phyloP scores from a whole-genome alignment of 2,113 vertebrate genomes.

The Sclerurus mexicanus region DNA sequence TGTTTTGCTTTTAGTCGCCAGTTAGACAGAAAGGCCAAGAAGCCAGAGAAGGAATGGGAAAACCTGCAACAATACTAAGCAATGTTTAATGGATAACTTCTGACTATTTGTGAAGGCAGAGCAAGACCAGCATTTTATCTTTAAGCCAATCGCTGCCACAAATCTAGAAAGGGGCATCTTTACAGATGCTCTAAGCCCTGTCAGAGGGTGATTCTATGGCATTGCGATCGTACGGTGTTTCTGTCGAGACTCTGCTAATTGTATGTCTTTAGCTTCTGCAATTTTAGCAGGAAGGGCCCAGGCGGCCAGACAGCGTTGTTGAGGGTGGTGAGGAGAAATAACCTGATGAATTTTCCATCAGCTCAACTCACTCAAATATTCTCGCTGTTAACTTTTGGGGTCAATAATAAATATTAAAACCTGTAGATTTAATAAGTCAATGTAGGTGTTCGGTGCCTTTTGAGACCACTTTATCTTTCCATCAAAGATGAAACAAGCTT shows the following conservation, averaged over 20 bases:
- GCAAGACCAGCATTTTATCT: not conserved
- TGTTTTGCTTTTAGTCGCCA: not conserved
- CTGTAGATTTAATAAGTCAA: constrained; percentile 55
- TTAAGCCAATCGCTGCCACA: not conserved
- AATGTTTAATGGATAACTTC: not conserved
- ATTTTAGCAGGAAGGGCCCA: constrained; percentile 14
- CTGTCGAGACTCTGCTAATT: not conserved
- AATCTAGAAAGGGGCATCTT: not conserved
- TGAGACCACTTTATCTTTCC: constrained; percentile 58
- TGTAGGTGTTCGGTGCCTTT: constrained; percentile 59
- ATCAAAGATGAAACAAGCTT: constrained; percentile 39
- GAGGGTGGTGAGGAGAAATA: constrained; percentile 1
- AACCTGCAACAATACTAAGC: not conserved
- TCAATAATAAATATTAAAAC: constrained; percentile 64
- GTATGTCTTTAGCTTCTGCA: not conserved
- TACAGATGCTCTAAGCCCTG: not conserved
- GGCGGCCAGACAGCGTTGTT: not conserved
- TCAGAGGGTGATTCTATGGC: not conserved
- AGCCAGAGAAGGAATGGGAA: not conserved
- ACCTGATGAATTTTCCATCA: constrained; percentile 38
- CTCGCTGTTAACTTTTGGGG: not conserved
- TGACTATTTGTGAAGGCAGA: not conserved
- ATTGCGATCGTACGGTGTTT: not conserved
- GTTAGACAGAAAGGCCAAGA: constrained; percentile 9
- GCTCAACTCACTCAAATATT: constrained; percentile 8